These are phyloP conservation scores for Otis tarda DNA, from an alignment of 2,113 vertebrate genomes.

Conservation along the genomic window DNA sequence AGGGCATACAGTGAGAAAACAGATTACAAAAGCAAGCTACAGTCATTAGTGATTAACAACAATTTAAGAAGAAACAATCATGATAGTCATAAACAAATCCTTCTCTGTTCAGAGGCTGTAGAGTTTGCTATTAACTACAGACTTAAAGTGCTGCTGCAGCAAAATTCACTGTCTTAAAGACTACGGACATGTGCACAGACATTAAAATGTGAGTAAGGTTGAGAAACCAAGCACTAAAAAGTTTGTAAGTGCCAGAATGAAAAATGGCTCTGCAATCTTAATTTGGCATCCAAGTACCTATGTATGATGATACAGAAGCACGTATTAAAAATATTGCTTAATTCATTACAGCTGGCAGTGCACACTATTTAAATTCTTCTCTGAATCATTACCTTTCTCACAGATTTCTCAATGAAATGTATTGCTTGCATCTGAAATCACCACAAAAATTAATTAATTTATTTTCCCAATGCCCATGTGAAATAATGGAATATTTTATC, in stretches of 20 bases:
- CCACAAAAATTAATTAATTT: not conserved
- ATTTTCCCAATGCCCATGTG: not conserved
- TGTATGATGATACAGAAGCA: not conserved
- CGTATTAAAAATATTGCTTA: not conserved
- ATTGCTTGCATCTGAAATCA: not conserved
- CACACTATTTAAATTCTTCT: not conserved
- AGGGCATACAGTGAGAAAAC: not conserved
- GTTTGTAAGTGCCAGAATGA: not conserved
- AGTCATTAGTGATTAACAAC: not conserved
- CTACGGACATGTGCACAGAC: not conserved
- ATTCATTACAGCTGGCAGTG: not conserved
- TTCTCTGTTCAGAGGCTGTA: not conserved
- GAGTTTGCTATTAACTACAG: not conserved
- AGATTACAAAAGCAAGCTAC: not conserved
- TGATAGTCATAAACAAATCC: not conserved
- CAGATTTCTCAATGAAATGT: not conserved
- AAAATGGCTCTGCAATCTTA: not conserved
- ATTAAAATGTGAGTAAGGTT: not conserved
- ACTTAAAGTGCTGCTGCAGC: not conserved
- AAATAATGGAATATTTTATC: not conserved
- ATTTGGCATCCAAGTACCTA: not conserved
- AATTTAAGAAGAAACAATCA: not conserved
- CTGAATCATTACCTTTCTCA: conserved; percentile 24
- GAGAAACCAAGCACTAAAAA: not conserved
- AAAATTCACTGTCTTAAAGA: not conserved